Base-by-base conservation (phyloP, 2,797 vertebrate species). In the Lophotriccus pileatus region DNA sequence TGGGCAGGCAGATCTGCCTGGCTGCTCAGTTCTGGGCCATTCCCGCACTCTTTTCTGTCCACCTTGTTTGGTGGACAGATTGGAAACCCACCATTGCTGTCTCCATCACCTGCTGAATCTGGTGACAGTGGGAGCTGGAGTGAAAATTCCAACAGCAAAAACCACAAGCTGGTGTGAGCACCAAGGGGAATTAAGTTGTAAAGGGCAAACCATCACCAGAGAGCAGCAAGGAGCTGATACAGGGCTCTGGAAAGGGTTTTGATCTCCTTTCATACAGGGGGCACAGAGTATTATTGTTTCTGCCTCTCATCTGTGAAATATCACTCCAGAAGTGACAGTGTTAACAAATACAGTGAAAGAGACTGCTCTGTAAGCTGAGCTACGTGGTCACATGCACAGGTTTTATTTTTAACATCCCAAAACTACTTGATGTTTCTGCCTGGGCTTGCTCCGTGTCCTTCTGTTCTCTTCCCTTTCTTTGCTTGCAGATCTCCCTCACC, bases 351-450 rank as follows among this genome's bases (percentile, higher is more conserved):
- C 74, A 79, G 87, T 72, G 91, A 66, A 90, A 94, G 79, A 96
- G 91, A 69, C 87, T 58, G 87, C 84, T 92, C 94, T 95, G 96
- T 98, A 98, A 98, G 95, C 94, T 96, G 97, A 98, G 97, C 97
- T 96, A 69, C 68, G 2, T 12, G 46, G 95, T 98, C 97, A 98
- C 97, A 94, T 96, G 98, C 96, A 95, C 85, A 24, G 52, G 96
- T 97, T 98, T 98, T 98, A 98, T 98, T 98, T 98, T 98, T 98
- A 98, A 97, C 98, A 97, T 97, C 68, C 52, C 49, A 78, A 97
- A 96, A 96, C 92, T 97, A 91, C 96, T 97, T 95, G 78, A 92
- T 97, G 94, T 96, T 96, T 97, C 96, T 96, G 94, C 79, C 84
- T 96, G 95, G 95, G 92, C 90, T 97, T 95, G 97, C 91, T 94